These are phyloP conservation scores for Seira musarum DNA, from an alignment of 2,888 invertebrate species.

Conservation along the genomic window DNA sequence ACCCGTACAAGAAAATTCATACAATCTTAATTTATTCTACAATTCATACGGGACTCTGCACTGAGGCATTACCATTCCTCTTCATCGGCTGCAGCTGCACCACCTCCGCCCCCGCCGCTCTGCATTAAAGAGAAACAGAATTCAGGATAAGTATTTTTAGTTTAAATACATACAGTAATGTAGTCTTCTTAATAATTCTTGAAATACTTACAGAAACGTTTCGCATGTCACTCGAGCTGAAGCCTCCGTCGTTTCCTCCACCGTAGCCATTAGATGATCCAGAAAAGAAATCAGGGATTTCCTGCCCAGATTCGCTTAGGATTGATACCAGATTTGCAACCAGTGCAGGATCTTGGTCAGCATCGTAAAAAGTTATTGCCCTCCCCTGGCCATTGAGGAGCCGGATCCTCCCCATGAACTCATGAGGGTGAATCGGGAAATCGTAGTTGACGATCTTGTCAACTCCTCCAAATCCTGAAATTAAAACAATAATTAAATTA, in stretches of 20 bases:
- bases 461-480: conserved; percentile 86
- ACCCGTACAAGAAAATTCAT: background rate
- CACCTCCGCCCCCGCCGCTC: background rate
- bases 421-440: conserved; percentile 73
- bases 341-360: conserved; percentile 76
- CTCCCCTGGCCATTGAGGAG: conserved; percentile 74
- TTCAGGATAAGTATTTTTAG: background rate
- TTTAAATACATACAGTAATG: conserved; percentile 1
- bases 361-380: conserved; percentile 78
- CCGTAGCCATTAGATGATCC: conserved; percentile 73
- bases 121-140: background rate
- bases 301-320: conserved; percentile 83
- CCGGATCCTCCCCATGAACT: conserved; percentile 75
- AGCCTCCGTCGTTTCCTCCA: conserved; percentile 73
- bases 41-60: background rate
- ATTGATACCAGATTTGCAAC: conserved; percentile 81
- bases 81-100: conserved; percentile 39
- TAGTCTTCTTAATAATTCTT: background rate
- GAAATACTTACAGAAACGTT: conserved; percentile 74
- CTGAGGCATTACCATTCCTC: conserved; percentile 28
- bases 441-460: conserved; percentile 76
- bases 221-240: conserved; percentile 82
- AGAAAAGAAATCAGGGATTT: conserved; percentile 84
- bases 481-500: background rate
- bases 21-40: background rate